Evolutionary conservation across 2,113 vertebrate species (phyloP).

Genomic region (Panthera uncia): DNA sequence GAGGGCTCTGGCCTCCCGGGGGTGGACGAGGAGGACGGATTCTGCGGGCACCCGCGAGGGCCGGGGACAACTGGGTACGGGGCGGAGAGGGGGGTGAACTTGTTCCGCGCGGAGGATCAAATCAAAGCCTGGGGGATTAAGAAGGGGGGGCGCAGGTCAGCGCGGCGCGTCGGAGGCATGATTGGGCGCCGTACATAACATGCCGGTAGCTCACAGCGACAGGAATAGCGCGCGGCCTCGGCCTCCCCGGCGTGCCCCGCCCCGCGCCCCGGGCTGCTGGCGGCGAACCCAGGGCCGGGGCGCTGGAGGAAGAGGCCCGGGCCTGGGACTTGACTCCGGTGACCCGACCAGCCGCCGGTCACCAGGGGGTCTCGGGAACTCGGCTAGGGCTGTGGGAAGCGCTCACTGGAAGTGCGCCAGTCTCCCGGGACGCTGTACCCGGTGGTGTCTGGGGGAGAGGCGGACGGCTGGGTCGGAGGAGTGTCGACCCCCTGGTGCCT

Average conservation of each 20-base stretch:
- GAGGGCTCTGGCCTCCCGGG: slow-evolving; percentile 38
- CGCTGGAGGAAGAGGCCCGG: neutral
- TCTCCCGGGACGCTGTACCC: slow-evolving; percentile 23
- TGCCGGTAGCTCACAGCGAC: slow-evolving; percentile 84
- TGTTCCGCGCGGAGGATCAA: slow-evolving; percentile 78
- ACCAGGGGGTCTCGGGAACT: slow-evolving; percentile 40
- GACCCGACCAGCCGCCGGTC: slow-evolving; percentile 67
- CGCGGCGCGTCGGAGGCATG: slow-evolving; percentile 83
- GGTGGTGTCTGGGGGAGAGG: neutral
- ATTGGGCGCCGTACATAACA: slow-evolving; percentile 85
- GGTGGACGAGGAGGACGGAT: slow-evolving; percentile 25
- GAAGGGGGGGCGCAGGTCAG: slow-evolving; percentile 83
- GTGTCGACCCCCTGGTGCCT: neutral
- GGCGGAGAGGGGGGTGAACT: neutral
- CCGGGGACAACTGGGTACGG: slow-evolving; percentile 66
- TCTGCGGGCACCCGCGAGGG: slow-evolving; percentile 21
- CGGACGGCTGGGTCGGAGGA: neutral
- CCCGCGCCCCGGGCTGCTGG: slow-evolving; percentile 58
- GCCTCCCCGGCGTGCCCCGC: slow-evolving; percentile 53
- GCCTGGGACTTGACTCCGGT: slow-evolving; percentile 71
- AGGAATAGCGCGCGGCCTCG: slow-evolving; percentile 86
- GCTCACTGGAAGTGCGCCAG: neutral
- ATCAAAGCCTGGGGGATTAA: slow-evolving; percentile 78
- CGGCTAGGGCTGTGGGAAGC: neutral
- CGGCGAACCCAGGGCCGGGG: neutral